These are phyloP conservation scores for Aphodius sticticus DNA, from an alignment of 2,888 invertebrate genomes.

Conservation along the genomic window DNA sequence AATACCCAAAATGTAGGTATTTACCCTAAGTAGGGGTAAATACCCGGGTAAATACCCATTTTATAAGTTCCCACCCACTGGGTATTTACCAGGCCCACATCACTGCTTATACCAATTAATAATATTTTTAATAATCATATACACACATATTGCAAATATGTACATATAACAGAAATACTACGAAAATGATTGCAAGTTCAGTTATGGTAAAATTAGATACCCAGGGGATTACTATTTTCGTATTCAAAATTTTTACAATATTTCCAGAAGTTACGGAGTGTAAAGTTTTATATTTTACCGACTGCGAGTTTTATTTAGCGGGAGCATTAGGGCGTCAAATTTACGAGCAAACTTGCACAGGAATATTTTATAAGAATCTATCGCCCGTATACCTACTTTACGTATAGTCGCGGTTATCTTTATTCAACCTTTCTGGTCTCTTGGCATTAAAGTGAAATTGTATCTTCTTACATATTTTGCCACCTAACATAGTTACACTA, in stretches of 20 bases:
- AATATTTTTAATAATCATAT: too few species aligned
- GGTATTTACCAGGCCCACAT: too few species aligned
- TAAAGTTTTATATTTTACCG: neutral
- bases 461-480: neutral
- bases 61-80: too few species aligned
- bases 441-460: neutral
- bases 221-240: neutral
- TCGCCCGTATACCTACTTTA: constrained; percentile 24
- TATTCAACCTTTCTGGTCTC: constrained; percentile 23
- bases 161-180: neutral
- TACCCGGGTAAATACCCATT: too few species aligned
- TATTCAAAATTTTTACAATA: neutral
- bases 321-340: constrained; percentile 14
- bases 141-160: too few species aligned
- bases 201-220: neutral
- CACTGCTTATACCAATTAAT: too few species aligned
- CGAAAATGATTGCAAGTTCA: neutral
- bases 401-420: constrained; percentile 24
- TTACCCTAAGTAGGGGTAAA: too few species aligned
- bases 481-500: neutral
- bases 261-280: neutral
- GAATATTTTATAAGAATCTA: constrained; percentile 33
- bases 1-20: too few species aligned
- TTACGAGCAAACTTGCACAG: constrained; percentile 23
- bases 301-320: constrained; percentile 21